Percentiles rank a stretch among this genome's conserved stretches.
phyloP scores from a whole-genome alignment of 2,113 vertebrate species.

The Talpa occidentalis region DNA sequence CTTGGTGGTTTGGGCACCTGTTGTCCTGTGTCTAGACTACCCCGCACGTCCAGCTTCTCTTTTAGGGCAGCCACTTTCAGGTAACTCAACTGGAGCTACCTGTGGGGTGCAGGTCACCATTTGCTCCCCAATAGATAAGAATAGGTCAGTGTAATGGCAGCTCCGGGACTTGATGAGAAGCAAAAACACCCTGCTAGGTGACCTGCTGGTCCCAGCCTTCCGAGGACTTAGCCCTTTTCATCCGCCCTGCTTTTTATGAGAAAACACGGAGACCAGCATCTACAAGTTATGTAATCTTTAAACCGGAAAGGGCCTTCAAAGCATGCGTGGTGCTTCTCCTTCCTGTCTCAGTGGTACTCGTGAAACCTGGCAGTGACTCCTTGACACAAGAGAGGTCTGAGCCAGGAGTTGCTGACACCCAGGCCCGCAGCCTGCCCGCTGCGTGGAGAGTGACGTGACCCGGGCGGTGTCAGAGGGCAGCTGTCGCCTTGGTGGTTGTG shows the following conservation, averaged over 20 bases:
- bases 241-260: background rate
- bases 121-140: background rate
- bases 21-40: background rate
- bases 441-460: background rate
- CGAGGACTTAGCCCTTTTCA: background rate
- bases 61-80: background rate
- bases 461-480: background rate
- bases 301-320: background rate
- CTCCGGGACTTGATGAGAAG: background rate
- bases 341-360: background rate
- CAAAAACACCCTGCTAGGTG: background rate
- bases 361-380: background rate
- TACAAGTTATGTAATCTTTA: background rate
- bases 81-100: background rate
- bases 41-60: background rate
- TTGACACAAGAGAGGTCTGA: background rate
- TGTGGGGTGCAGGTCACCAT: background rate
- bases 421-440: no score
- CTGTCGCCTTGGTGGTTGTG: no score
- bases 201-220: background rate
- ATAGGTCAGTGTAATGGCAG: background rate
- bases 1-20: background rate
- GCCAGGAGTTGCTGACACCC: background rate
- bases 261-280: background rate
- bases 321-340: background rate